Evolutionary conservation across 2,113 vertebrate genomes (phyloP).

Genomic region (Osmerus mordax): DNA sequence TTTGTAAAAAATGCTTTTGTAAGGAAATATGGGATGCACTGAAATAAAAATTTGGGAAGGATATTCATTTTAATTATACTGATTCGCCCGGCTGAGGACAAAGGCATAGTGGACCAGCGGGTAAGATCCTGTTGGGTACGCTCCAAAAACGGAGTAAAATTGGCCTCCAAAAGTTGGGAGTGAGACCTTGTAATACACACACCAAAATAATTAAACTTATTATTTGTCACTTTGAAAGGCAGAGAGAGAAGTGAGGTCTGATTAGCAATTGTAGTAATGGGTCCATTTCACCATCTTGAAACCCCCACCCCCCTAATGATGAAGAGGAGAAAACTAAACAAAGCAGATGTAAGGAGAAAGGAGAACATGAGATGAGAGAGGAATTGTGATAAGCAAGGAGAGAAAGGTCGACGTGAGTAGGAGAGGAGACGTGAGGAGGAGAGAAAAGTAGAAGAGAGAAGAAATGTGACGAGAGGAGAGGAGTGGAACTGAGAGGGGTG

Average conservation of each 20-base stretch:
- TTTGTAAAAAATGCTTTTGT: background rate
- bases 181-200: background rate
- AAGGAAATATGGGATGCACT: background rate
- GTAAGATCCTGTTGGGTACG: too few relatives aligned
- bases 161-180: too few relatives aligned
- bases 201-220: background rate
- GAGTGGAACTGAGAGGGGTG: background rate
- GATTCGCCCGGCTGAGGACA: too few relatives aligned
- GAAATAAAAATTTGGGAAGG: background rate
- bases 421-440: background rate
- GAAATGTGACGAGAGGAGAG: background rate
- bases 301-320: too few relatives aligned
- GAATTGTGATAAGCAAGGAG: background rate
- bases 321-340: too few relatives aligned
- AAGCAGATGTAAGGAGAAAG: too few relatives aligned
- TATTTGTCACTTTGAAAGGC: background rate
- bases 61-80: background rate
- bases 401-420: background rate
- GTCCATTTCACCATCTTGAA: background rate
- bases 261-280: background rate
- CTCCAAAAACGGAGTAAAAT: too few relatives aligned
- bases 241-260: background rate
- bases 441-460: background rate
- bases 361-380: background rate
- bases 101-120: too few relatives aligned